Conservation (phyloP, 1,140 invertebrate species). For the Ruditapes philippinarum region DNA sequence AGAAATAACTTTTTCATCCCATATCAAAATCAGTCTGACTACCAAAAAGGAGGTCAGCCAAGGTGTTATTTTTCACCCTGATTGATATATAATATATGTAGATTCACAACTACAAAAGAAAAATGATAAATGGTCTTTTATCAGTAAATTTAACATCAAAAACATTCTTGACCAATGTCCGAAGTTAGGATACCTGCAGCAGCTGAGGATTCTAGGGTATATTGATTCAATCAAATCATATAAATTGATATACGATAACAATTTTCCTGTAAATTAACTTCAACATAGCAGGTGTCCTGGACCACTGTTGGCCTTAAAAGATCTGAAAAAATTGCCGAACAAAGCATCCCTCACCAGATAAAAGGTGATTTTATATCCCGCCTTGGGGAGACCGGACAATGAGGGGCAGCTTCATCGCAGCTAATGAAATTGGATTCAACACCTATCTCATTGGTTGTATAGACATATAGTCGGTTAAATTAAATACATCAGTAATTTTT, state of each 20-base stretch:
- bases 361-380: not conserved
- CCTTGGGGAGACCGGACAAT: not conserved
- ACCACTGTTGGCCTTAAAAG: not conserved
- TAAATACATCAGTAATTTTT: not conserved
- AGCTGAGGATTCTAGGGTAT: not conserved
- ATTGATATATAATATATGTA: not conserved
- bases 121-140: slow-evolving; percentile 9
- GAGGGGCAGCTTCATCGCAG: not conserved
- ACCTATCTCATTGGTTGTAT: not conserved
- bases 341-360: not conserved
- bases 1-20: no score
- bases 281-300: not conserved
- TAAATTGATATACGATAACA: slow-evolving; percentile 31
- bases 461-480: not conserved
- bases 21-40: no score
- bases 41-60: no score
- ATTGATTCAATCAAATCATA: not conserved
- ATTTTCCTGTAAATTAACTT: slow-evolving; percentile 20
- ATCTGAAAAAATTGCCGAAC: not conserved
- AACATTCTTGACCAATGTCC: not conserved
- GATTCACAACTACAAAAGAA: not conserved
- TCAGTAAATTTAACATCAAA: not conserved
- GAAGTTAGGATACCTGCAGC: not conserved
- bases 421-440: not conserved
- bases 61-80: no score